phyloP scores from a whole-genome alignment of 2,797 vertebrate genomes.

The Intellagama lesueurii region DNA sequence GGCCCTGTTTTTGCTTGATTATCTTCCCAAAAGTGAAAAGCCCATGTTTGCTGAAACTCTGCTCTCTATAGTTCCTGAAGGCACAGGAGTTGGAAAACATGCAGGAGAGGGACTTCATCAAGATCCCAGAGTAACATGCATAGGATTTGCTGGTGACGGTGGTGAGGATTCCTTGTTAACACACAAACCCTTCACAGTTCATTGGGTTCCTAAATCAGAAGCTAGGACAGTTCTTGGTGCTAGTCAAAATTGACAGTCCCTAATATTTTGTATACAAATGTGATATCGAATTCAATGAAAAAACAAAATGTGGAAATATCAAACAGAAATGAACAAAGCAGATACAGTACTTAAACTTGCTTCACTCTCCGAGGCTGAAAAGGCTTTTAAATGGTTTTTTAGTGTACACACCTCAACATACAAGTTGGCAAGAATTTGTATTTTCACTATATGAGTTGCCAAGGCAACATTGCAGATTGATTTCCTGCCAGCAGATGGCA shows the following conservation, averaged over 20 bases:
- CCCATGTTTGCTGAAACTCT: not conserved
- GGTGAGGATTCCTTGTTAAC: not conserved
- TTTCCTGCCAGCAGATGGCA: slow-evolving; percentile 75
- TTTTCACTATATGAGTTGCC: not conserved
- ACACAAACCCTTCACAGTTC: not conserved
- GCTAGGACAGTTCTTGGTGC: not conserved
- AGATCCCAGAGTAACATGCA: not conserved
- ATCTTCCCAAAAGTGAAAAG: not conserved
- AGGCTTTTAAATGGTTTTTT: not conserved
- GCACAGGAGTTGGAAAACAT: not conserved
- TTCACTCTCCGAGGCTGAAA: not conserved
- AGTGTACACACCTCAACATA: not conserved
- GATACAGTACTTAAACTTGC: not conserved
- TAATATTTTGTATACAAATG: not conserved
- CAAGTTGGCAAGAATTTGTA: not conserved
- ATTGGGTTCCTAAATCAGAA: not conserved
- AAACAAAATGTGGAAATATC: not conserved
- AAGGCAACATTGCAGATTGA: not conserved
- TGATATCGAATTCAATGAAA: too few species aligned
- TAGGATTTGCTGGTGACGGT: not conserved
- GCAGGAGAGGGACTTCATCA: too few species aligned
- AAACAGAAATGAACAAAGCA: not conserved
- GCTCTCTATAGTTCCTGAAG: not conserved
- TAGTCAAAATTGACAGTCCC: not conserved
- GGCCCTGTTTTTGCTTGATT: not conserved